Conservation (phyloP, 2,888 invertebrate species). For the Malthinus seriepunctatus region DNA sequence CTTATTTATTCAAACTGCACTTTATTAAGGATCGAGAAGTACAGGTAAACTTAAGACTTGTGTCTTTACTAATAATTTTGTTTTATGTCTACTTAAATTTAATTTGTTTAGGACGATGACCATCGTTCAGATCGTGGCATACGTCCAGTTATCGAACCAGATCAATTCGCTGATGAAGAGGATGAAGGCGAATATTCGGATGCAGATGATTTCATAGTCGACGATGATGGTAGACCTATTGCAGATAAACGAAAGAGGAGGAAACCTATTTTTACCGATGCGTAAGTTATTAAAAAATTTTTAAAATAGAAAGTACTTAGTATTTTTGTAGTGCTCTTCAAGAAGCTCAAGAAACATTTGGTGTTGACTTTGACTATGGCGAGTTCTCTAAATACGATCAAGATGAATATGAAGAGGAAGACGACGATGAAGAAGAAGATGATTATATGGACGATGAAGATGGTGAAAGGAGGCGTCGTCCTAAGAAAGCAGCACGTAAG, state of each 20-base stretch:
- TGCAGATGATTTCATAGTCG: conserved; percentile 96
- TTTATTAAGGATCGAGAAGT: conserved; percentile 42
- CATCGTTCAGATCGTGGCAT: conserved; percentile 72
- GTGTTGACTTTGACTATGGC: conserved; percentile 97
- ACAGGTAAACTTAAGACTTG: conserved; percentile 30
- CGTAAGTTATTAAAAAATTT: conserved; percentile 65
- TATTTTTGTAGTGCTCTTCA: conserved; percentile 72
- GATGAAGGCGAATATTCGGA: conserved; percentile 82
- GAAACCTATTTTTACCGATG: conserved; percentile 83
- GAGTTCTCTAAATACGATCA: conserved; percentile 88
- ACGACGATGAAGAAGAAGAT: conserved; percentile 80
- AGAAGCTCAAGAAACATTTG: conserved; percentile 99
- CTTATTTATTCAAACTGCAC: conserved; percentile 18
- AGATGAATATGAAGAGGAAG: conserved; percentile 83
- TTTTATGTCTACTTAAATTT: neutral
- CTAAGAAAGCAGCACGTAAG: conserved; percentile 76
- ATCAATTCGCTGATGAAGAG: conserved; percentile 75
- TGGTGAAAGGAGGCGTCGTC: conserved; percentile 59
- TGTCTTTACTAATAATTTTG: neutral
- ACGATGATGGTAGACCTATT: conserved; percentile 90
- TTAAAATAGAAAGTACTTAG: conserved; percentile 6
- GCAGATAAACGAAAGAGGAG: conserved; percentile 79
- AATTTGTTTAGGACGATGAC: conserved; percentile 71
- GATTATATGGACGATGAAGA: conserved; percentile 78
- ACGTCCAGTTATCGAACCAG: conserved; percentile 63